Evolutionary conservation across 1,140 invertebrate genomes (phyloP), one percentile per base, ranked within the genome.

Genomic region (Bombus superbus): DNA sequence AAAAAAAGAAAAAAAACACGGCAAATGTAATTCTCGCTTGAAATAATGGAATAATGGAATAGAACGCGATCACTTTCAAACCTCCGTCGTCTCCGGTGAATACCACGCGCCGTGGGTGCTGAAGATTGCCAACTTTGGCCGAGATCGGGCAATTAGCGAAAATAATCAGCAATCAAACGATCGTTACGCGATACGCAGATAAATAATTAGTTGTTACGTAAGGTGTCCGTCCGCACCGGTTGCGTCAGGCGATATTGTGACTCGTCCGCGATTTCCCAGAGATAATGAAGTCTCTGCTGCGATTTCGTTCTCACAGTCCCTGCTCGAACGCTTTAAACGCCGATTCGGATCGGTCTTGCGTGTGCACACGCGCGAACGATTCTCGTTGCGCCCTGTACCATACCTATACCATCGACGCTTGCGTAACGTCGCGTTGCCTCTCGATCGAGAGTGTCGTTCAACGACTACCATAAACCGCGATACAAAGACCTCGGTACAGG

Each of bases 151-250:
- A 75, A 83, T 83, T 83, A 76, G 13, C 71, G 40, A 66, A 47
- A 62, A 62, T 62, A 62, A 62, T 62, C 59, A 18, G 2, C 15
- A 66, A 15, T 57, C 35, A 57, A 83, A 66, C 35, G 71, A 10
- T 68, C 42, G 32, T 72, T 79, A 62, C 40, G 64, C 66, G 47
- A 59, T 62, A 32, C 35, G 18, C 18, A 53, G 59, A 76, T 89
- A 89, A 86, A 86, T 79, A 80, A 81, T 89, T 86, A 89, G 40
- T n/a, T 68, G 72, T 88, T 88, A 66, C 79, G 47, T 57, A 88
- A 86, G 8, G 47, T 9, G 28, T 22, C 59, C 25, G 42, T 69
- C 25, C 59, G 28, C 38, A 38, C 59, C 53, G 38, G 62, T 89
- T 86, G 77, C 83, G 75, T 38, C 73, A 57, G 74, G 68, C 73